phyloP scores from a whole-genome alignment of 1,140 invertebrate species.

The Pogonus chalceus region DNA sequence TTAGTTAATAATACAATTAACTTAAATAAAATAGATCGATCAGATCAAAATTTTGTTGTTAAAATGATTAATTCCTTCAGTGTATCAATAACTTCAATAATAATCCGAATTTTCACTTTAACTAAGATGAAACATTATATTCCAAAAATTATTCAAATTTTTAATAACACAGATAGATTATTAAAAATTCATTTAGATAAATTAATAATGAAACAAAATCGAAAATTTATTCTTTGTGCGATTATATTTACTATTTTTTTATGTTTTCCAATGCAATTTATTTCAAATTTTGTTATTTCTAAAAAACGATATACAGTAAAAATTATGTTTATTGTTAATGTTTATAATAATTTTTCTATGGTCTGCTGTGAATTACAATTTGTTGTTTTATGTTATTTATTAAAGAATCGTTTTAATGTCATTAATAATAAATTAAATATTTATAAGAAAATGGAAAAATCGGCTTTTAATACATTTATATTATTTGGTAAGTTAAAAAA shows the following conservation, averaged over 20 bases:
- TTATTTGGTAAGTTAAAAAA: neutral
- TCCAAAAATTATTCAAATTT: neutral
- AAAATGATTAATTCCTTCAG: neutral
- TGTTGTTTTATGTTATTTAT: constrained; percentile 7
- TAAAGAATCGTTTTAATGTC: constrained; percentile 7
- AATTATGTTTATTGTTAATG: constrained; percentile 10
- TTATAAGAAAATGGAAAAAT: neutral
- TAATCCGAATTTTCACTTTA: neutral
- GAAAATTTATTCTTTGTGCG: neutral
- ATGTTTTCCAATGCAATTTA: constrained; percentile 10
- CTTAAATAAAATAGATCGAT: neutral
- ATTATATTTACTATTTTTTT: neutral
- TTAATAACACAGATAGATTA: neutral
- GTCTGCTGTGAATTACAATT: constrained; percentile 12
- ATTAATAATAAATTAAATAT: neutral
- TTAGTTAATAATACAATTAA: neutral
- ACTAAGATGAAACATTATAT: neutral
- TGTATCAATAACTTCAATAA: neutral
- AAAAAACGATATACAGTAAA: neutral
- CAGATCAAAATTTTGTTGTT: neutral
- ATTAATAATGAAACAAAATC: neutral
- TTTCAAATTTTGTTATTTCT: constrained; percentile 6
- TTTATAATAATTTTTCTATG: constrained; percentile 10
- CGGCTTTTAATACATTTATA: neutral
- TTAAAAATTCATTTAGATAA: neutral